phyloP scores from a whole-genome alignment of 2,888 invertebrate species.

The Scaptodrosophila latifasciaeformis region DNA sequence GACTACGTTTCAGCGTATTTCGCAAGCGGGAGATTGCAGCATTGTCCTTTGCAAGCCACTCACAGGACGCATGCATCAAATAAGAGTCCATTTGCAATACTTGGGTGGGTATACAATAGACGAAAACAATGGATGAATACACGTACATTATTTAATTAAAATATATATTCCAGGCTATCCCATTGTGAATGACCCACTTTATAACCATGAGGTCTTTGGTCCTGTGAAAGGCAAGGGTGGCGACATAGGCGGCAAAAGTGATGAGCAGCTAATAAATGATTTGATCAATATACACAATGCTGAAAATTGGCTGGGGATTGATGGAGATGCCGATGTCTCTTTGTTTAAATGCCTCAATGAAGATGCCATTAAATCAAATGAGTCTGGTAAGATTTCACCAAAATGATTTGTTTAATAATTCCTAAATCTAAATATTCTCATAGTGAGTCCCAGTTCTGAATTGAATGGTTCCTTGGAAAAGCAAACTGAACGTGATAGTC shows the following conservation, averaged over 20 bases:
- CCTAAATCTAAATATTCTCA: too few species aligned
- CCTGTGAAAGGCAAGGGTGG: conserved; percentile 93
- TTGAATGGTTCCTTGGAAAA: too few species aligned
- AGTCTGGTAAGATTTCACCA: too few species aligned
- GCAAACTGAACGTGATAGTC: too few species aligned
- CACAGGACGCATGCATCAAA: conserved; percentile 99
- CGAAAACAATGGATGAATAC: neutral
- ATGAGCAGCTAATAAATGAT: conserved; percentile 91
- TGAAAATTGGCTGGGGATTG: conserved; percentile 94
- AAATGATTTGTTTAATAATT: too few species aligned
- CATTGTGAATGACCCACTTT: conserved; percentile 97
- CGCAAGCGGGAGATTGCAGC: conserved; percentile 91
- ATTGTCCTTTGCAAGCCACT: conserved; percentile 95
- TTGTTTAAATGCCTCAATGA: too few species aligned
- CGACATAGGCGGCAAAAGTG: conserved; percentile 89
- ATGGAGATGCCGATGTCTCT: conserved; percentile 84
- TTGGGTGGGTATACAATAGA: conserved; percentile 79
- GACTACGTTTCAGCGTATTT: conserved; percentile 92
- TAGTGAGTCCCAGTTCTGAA: too few species aligned
- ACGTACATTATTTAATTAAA: neutral
- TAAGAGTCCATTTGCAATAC: conserved; percentile 97
- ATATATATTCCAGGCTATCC: conserved; percentile 85
- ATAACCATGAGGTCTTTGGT: conserved; percentile 97
- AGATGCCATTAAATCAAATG: too few species aligned
- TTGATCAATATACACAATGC: conserved; percentile 94